Evolutionary conservation across 2,797 vertebrate species (phyloP), one percentile per base, ranked within the genome.

Genomic region (Eutrigla gurnardus): DNA sequence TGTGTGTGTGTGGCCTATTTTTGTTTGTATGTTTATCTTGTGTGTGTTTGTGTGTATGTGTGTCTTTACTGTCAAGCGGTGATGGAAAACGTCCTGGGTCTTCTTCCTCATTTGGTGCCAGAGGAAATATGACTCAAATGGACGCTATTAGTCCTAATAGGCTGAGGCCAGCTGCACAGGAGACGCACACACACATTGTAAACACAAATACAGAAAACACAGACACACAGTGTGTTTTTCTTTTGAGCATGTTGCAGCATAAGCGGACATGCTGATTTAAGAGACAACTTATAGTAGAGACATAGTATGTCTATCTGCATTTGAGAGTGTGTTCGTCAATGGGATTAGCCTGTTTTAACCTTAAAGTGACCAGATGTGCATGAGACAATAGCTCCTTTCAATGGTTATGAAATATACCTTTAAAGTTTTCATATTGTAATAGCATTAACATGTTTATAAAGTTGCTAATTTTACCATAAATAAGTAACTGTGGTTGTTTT

Each of bases 121-220:
- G 78, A 88, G 90, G 91, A 90, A 91, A 84, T 88, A 82, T 85
- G 86, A 87, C 83, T 90, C 86, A 88, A 82, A 89, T 86, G 74
- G 82, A 82, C 47, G 7, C 69, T 75, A 88, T 91, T 88, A 85
- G 84, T 84, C 63, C 74, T 86, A 84, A 89, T 87, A 79, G 78
- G 62, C 45, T 7, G 53, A 62, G 73, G 82, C 83, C 90, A 87
- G 88, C 86, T 89, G 86, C 73, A 63, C 40, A 60, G 65, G 18
- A 68, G 2, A 81, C 58, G 70, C 33, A 32, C 46, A 58, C 45
- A 46, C 52, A n/a, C 25, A 25, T 25, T 25, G 25, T 25, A 25
- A 25, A 25, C 25, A 25, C 49, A 71, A 32, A 66, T 45, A 49
- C 8, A 39, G 43, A 70, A 52, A 76, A 53, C 63, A 49, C 14